Percentiles rank a stretch among this genome's conserved stretches.
Evolutionary conservation across 2,888 invertebrate genomes (phyloP).

Genomic region (Disparrhopalites patrizii): DNA sequence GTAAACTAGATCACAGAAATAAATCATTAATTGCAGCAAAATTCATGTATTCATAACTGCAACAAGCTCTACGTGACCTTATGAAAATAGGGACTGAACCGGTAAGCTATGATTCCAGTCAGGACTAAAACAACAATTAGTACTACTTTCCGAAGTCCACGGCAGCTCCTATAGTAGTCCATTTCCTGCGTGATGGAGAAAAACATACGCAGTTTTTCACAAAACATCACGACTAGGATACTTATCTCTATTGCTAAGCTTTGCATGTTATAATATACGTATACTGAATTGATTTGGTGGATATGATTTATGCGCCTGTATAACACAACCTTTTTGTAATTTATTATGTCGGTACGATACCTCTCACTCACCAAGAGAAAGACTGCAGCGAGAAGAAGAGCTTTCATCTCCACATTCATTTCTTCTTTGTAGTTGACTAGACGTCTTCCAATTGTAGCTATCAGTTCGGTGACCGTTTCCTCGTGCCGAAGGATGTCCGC

Average conservation of each 20-base stretch:
- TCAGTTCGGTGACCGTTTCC: background rate
- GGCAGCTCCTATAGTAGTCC: conserved; percentile 17
- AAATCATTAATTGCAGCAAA: too few species aligned
- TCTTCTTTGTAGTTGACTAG: conserved; percentile 5
- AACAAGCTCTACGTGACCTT: too few species aligned
- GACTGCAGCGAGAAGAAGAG: background rate
- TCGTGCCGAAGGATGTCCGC: conserved; percentile 12
- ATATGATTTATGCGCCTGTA: too few species aligned
- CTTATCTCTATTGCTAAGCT: too few species aligned
- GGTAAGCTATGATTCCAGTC: background rate
- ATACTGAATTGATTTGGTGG: too few species aligned
- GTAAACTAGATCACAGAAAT: too few species aligned
- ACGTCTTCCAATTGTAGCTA: conserved; percentile 9
- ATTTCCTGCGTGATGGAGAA: conserved; percentile 1
- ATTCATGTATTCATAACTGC: too few species aligned
- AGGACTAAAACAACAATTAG: background rate
- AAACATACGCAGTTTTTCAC: too few species aligned
- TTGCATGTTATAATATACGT: too few species aligned
- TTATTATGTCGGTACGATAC: too few species aligned
- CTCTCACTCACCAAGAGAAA: conserved; percentile 9
- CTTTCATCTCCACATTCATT: background rate
- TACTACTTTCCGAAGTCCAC: conserved; percentile 8
- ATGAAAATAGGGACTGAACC: background rate
- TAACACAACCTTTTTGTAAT: too few species aligned
- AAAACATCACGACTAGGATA: too few species aligned